phyloP scores from a whole-genome alignment of 2,888 invertebrate species.

The Schizotus pectinicornis region DNA sequence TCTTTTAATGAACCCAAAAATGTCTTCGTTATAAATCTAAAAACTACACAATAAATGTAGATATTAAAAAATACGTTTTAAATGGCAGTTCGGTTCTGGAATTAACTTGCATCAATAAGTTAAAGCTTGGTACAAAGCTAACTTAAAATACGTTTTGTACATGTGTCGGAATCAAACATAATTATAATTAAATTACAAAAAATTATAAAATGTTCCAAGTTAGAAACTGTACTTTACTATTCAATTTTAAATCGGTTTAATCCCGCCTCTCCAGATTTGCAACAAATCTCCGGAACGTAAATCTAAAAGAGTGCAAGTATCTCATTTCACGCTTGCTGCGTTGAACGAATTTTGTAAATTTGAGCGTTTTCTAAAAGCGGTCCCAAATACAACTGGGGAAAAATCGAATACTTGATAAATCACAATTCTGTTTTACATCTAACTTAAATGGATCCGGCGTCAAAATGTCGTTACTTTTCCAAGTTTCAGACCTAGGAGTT shows the following conservation, averaged over 20 bases:
- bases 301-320: slow-evolving; percentile 12
- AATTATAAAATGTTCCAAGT: slow-evolving; percentile 40
- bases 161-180: slow-evolving; percentile 28
- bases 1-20: too few species aligned
- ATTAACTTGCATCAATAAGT: slow-evolving; percentile 9
- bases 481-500: slow-evolving; percentile 71
- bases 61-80: slow-evolving; percentile 20
- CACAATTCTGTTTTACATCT: not conserved
- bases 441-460: slow-evolving; percentile 42
- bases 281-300: not conserved
- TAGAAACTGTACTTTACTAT: not conserved
- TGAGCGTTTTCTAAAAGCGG: not conserved
- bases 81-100: slow-evolving; percentile 34
- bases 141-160: not conserved
- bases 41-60: slow-evolving; percentile 11
- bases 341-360: slow-evolving; percentile 10
- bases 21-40: not conserved
- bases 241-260: not conserved
- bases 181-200: slow-evolving; percentile 37
- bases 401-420: not conserved
- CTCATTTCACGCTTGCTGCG: slow-evolving; percentile 14
- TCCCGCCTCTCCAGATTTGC: not conserved
- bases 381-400: not conserved
- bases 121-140: not conserved
- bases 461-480: slow-evolving; percentile 76